Evolutionary conservation across 92 coral and sea anemone species (phyloP).

Genomic region (Scolanthus callimorphus): DNA sequence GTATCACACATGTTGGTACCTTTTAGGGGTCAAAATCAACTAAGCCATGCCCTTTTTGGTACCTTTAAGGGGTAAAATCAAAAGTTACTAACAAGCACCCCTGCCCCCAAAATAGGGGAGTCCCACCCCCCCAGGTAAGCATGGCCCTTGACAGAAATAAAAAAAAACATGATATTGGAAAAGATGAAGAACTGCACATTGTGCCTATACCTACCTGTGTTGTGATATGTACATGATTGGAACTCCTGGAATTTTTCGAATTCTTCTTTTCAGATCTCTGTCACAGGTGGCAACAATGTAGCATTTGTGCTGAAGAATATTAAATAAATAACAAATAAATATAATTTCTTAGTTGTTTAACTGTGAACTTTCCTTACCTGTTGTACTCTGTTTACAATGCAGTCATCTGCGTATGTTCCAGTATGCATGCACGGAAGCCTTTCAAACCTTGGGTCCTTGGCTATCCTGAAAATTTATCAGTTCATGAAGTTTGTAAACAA

Average conservation of each 20-base stretch:
- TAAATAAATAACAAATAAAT: neutral
- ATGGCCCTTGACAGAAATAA: too few relatives aligned
- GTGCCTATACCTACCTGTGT: too few relatives aligned
- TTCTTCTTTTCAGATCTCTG: constrained; percentile 94
- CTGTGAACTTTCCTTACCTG: constrained; percentile 59
- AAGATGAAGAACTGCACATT: too few relatives aligned
- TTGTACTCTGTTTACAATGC: constrained; percentile 88
- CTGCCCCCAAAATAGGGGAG: too few relatives aligned
- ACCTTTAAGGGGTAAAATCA: too few relatives aligned
- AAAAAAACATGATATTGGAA: too few relatives aligned
- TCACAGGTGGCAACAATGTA: constrained; percentile 97
- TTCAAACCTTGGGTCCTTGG: constrained; percentile 92
- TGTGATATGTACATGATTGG: constrained; percentile 98
- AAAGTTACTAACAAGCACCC: too few relatives aligned
- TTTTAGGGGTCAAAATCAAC: too few relatives aligned
- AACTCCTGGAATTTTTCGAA: constrained; percentile 94
- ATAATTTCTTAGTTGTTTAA: neutral
- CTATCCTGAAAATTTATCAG: constrained; percentile 75
- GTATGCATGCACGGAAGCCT: constrained; percentile 94
- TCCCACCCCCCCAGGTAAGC: too few relatives aligned
- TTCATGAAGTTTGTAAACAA: too few relatives aligned
- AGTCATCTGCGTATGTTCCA: constrained; percentile 98
- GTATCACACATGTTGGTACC: too few relatives aligned
- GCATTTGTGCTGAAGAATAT: constrained; percentile 87
- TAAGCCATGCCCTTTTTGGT: too few relatives aligned